Evolutionary conservation across 2,113 vertebrate genomes (phyloP).

Genomic region (Tricholaema leucomelas): DNA sequence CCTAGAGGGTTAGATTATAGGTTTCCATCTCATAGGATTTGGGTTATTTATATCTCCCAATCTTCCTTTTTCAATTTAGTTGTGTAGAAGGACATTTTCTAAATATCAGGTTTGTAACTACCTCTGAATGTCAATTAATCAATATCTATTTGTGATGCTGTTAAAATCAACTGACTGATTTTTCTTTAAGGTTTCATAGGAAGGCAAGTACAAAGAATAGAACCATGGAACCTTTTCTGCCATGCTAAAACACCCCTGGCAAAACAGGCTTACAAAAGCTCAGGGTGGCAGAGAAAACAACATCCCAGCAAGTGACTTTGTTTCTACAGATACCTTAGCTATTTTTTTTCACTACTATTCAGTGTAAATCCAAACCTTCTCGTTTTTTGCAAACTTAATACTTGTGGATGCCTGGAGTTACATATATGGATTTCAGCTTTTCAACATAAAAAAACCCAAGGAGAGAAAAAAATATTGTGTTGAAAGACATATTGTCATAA

Average conservation of each 20-base stretch:
- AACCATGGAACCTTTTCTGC: not conserved
- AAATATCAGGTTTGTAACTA: not conserved
- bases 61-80: not conserved
- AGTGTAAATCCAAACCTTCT: not conserved
- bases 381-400: not conserved
- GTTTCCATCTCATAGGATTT: rapidly evolving
- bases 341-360: not conserved
- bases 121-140: not conserved
- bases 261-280: not conserved
- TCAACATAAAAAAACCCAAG: not conserved
- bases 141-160: not conserved
- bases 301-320: not conserved
- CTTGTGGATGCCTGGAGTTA: not conserved
- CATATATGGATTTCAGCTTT: not conserved
- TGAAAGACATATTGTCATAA: not conserved
- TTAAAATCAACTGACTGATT: conserved; percentile 2
- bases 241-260: not conserved
- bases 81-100: not conserved
- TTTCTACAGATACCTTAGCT: not conserved
- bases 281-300: not conserved
- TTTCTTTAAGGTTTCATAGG: not conserved
- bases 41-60: not conserved
- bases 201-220: not conserved
- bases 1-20: not conserved
- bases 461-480: not conserved